A percentile compares a stretch with the other conserved stretches of the same genome.
Evolutionary conservation across 2,797 vertebrate species (phyloP).

Genomic region (Stomatorhinus walkeri): DNA sequence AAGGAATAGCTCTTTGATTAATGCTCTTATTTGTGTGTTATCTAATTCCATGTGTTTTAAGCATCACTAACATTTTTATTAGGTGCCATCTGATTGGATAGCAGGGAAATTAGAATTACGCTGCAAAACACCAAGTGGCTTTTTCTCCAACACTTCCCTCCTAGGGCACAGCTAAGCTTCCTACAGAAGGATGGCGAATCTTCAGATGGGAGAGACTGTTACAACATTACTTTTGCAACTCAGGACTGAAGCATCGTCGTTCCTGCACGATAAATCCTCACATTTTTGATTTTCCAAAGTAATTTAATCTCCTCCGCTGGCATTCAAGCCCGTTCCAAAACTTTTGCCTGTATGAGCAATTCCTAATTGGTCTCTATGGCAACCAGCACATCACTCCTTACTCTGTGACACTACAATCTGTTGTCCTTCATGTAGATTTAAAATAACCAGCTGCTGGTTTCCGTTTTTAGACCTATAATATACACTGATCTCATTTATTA

Average conservation of each 20-base stretch:
- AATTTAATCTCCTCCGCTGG: neutral
- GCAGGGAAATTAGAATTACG: neutral
- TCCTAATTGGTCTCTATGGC: constrained; percentile 33
- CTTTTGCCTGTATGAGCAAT: neutral
- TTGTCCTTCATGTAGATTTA: neutral
- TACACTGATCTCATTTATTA: neutral
- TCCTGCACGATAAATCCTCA: neutral
- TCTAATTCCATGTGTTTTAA: neutral
- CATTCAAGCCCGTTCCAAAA: neutral
- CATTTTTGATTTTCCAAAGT: neutral
- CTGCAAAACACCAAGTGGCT: neutral
- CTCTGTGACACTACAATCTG: neutral
- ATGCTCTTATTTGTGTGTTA: neutral
- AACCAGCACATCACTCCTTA: constrained; percentile 24
- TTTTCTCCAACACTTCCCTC: neutral
- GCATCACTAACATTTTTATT: neutral
- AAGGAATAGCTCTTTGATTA: neutral
- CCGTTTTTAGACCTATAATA: neutral
- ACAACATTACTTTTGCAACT: neutral
- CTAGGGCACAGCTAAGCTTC: neutral
- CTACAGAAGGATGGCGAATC: neutral
- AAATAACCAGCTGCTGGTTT: neutral
- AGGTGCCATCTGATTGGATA: neutral
- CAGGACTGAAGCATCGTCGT: neutral
- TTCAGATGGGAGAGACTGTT: neutral